Percentiles rank a stretch among this genome's conserved stretches.
Evolutionary conservation across 2,888 invertebrate species (phyloP).

Genomic region (Pheosia tremula): DNA sequence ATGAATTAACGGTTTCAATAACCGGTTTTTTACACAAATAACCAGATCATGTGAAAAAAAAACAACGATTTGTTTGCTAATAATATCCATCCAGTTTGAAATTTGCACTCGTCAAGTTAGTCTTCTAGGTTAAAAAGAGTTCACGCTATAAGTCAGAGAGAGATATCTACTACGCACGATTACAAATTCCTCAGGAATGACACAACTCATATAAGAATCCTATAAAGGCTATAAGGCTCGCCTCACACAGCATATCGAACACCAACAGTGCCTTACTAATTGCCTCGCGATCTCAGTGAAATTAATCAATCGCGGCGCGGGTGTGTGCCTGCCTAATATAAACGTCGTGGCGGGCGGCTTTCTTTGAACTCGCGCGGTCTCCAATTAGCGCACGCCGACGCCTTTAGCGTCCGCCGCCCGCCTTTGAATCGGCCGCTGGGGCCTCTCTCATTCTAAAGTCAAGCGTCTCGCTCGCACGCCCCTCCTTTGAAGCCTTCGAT

Average conservation of each 20-base stretch:
- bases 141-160: too few relatives aligned
- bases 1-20: too few relatives aligned
- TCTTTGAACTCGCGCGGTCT: slow-evolving; percentile 78
- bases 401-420: slow-evolving; percentile 80
- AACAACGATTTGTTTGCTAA: too few relatives aligned
- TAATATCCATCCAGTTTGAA: too few relatives aligned
- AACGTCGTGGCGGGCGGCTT: slow-evolving; percentile 74
- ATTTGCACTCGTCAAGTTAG: too few relatives aligned
- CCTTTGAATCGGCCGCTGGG: slow-evolving; percentile 62
- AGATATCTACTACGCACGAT: too few relatives aligned
- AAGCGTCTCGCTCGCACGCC: slow-evolving; percentile 44
- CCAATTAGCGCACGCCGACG: slow-evolving; percentile 82
- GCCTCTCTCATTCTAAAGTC: slow-evolving; percentile 43
- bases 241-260: slow-evolving; percentile 37
- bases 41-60: too few relatives aligned
- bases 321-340: slow-evolving; percentile 77
- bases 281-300: slow-evolving; percentile 75
- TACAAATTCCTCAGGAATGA: background rate
- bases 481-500: slow-evolving; percentile 40
- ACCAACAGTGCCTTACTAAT: slow-evolving; percentile 77
- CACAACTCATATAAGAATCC: slow-evolving; percentile 40
- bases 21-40: too few relatives aligned
- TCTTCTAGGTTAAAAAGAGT: too few relatives aligned
- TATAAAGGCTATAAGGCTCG: slow-evolving; percentile 7
- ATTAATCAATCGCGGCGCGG: slow-evolving; percentile 74